Conservation (phyloP, 2,888 invertebrate species). For the Pyrrhosoma nymphula region DNA sequence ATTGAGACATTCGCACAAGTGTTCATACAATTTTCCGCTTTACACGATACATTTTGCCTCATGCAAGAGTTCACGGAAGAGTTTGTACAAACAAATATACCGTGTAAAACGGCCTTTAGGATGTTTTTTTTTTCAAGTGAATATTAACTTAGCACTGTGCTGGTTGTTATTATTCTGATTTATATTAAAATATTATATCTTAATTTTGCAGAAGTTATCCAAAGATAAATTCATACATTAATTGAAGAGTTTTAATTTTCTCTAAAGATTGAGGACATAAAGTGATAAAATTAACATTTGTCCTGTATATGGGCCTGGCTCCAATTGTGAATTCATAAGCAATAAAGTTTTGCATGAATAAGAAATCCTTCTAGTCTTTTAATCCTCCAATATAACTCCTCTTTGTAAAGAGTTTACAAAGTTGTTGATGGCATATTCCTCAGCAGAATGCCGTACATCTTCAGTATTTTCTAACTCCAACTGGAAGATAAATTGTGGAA, state of each 20-base stretch:
- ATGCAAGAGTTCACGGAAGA: too few species aligned
- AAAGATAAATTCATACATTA: neutral
- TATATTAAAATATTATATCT: neutral
- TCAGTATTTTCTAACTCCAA: neutral
- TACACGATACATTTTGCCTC: too few species aligned
- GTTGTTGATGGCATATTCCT: neutral
- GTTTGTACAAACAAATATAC: too few species aligned
- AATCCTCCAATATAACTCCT: neutral
- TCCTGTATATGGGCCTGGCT: neutral
- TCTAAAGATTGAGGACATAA: neutral
- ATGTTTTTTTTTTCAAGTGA: too few species aligned
- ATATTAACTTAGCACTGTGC: too few species aligned
- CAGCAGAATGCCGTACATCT: neutral
- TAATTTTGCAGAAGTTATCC: neutral
- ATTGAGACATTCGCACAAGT: too few species aligned
- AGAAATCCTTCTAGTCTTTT: conserved; percentile 68
- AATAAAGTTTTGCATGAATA: conserved; percentile 64
- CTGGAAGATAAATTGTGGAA: neutral
- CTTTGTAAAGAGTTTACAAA: neutral
- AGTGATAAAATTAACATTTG: conserved; percentile 43
- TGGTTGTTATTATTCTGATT: neutral
- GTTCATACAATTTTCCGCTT: too few species aligned
- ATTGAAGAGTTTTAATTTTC: neutral
- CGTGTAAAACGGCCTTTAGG: too few species aligned
- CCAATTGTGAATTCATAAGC: conserved; percentile 38